A percentile compares a stretch with the other conserved stretches of the same genome.
Evolutionary conservation across 2,797 vertebrate genomes (phyloP).

Genomic region (Nothura maculosa): DNA sequence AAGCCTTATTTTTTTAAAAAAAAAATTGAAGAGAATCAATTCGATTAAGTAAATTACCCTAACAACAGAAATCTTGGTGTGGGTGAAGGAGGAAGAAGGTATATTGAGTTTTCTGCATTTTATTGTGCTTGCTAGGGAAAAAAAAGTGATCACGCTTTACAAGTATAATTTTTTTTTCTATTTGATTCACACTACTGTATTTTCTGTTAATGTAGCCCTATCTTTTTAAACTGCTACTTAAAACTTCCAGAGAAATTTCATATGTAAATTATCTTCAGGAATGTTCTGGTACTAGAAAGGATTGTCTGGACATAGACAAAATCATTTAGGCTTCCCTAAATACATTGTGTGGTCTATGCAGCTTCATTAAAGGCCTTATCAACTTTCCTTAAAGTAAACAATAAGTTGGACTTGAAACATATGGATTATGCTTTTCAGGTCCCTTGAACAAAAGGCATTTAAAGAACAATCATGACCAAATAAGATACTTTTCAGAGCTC

Average conservation of each 20-base stretch:
- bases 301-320: not conserved
- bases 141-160: not conserved
- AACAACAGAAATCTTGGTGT: not conserved
- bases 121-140: not conserved
- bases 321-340: not conserved
- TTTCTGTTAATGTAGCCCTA: not conserved
- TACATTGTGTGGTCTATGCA: not conserved
- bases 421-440: not conserved
- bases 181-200: not conserved
- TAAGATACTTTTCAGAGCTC: not conserved
- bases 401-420: not conserved
- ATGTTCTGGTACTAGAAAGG: not conserved
- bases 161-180: not conserved
- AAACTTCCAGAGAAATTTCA: not conserved
- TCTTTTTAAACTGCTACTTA: not conserved
- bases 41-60: not conserved
- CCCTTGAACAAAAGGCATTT: not conserved
- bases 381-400: not conserved
- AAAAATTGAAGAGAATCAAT: not conserved
- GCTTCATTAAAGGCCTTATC: not conserved
- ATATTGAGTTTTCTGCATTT: not conserved
- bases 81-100: not conserved
- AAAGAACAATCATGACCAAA: not conserved
- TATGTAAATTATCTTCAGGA: not conserved
- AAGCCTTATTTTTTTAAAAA: not conserved